A percentile compares a stretch with the other conserved stretches of the same genome.
phyloP scores from a whole-genome alignment of 2,888 invertebrate species.

The Perdita meconis region DNA sequence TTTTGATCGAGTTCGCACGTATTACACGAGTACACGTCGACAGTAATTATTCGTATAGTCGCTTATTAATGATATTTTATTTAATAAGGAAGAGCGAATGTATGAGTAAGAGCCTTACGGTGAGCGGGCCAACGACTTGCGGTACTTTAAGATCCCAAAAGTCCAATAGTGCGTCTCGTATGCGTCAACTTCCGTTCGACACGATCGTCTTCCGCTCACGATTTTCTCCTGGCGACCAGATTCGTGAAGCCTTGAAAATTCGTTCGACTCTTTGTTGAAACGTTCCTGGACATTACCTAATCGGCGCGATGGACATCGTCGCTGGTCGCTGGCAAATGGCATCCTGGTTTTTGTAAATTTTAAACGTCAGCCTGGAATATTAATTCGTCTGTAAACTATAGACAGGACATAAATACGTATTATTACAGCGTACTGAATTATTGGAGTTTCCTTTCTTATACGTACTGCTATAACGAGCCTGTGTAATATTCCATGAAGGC shows the following conservation, averaged over 20 bases:
- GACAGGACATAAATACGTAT: neutral
- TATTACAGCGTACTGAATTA: neutral
- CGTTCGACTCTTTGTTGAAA: neutral
- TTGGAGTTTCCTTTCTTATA: constrained; percentile 2
- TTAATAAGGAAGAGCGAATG: no score
- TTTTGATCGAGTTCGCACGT: no score
- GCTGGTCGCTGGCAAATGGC: constrained; percentile 27
- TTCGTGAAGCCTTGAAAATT: constrained; percentile 16
- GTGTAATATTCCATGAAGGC: constrained; percentile 40
- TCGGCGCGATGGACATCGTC: neutral
- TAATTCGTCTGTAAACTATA: neutral
- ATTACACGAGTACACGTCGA: no score
- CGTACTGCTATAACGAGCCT: constrained; percentile 20
- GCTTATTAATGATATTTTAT: no score
- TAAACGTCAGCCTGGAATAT: neutral
- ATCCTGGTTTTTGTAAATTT: constrained; percentile 43
- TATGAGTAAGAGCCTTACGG: constrained; percentile 12
- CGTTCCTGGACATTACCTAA: constrained; percentile 17
- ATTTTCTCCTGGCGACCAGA: constrained; percentile 15
- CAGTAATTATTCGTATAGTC: no score
- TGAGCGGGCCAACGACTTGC: constrained; percentile 41
- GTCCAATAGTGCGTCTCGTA: constrained; percentile 15
- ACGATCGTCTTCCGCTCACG: constrained; percentile 34
- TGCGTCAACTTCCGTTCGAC: constrained; percentile 54
- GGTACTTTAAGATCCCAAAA: constrained; percentile 32